Evolutionary conservation across 1,140 invertebrate genomes (phyloP), one percentile per base, ranked within the genome.

Genomic region (Limonius californicus): DNA sequence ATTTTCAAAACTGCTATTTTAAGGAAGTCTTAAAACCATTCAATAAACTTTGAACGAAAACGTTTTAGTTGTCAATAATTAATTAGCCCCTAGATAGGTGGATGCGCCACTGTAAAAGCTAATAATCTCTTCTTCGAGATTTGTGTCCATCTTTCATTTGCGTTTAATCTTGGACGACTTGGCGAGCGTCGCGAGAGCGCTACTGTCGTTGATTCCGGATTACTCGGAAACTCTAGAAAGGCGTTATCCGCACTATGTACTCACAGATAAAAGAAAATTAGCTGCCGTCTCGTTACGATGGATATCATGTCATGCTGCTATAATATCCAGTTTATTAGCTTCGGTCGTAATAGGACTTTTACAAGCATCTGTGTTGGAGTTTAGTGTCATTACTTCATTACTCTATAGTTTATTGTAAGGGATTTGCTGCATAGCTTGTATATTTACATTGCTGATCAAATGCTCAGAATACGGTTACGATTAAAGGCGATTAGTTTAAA

Each of bases 241-340:
- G 59, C 59, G 23, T 61, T 54, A 55, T 61, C 54, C 32, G 12
- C 14, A 21, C 6, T 21, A 23, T 15, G 55, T 45, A 43, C 59
- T 6, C 14, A 60, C 59, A 42, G 43, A 55, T 61, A 61, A 54
- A 61, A 61, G 59, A 61, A 61, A 61, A 61, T 61, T 61, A 61
- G 59, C 53, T 61, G 32, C 43, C 32, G 27, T 19, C n/a, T 35
- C 32, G 59, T 55, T 59, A 45, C 47, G 23, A 45, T 23, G 21
- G 39, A 45, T 39, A 14, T n/a, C 35, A 39, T 12, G 35, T 14
- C 35, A n/a, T 39, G 35, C 2, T 39, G 35, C 8, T 30, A 21
- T 32, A 59, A 53, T 59, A 59, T 59, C 58, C 35, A 50, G 45
- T 59, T 59, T 59, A 59, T 59, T 45, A 59, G 32, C 21, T 59